These are phyloP conservation scores for Ostrea denselamellosa DNA, from an alignment of 1,140 invertebrate species.

Conservation along the genomic window DNA sequence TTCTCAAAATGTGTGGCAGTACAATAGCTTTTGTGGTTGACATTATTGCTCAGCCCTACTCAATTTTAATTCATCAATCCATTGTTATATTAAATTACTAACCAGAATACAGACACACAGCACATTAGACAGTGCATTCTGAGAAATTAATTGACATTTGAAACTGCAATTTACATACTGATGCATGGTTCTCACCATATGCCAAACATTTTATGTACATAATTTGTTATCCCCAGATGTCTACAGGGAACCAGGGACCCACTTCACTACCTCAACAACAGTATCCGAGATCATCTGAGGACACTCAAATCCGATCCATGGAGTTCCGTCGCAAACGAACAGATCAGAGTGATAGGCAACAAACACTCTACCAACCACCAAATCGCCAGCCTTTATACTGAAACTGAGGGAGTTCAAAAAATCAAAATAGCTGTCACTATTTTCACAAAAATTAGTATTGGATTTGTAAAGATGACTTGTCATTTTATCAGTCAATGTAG, in stretches of 20 bases:
- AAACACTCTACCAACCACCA: conserved; percentile 62
- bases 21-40: too few species aligned
- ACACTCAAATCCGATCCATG: conserved; percentile 56
- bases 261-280: conserved; percentile 41
- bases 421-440: neutral
- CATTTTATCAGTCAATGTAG: neutral
- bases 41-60: too few species aligned
- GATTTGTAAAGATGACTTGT: neutral
- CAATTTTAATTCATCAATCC: too few species aligned
- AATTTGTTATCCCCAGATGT: neutral
- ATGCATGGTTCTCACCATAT: too few species aligned
- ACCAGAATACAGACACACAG: too few species aligned
- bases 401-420: neutral
- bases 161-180: too few species aligned
- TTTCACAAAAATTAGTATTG: too few species aligned
- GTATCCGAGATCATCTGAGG: neutral
- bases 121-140: too few species aligned
- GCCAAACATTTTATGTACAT: neutral
- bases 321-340: conserved; percentile 63
- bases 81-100: too few species aligned
- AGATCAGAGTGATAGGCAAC: conserved; percentile 51
- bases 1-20: too few species aligned
- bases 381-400: conserved; percentile 48
- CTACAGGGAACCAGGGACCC: neutral
- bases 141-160: too few species aligned